Evolutionary conservation across 1,140 invertebrate species (phyloP).

Genomic region (Globodera rostochiensis): DNA sequence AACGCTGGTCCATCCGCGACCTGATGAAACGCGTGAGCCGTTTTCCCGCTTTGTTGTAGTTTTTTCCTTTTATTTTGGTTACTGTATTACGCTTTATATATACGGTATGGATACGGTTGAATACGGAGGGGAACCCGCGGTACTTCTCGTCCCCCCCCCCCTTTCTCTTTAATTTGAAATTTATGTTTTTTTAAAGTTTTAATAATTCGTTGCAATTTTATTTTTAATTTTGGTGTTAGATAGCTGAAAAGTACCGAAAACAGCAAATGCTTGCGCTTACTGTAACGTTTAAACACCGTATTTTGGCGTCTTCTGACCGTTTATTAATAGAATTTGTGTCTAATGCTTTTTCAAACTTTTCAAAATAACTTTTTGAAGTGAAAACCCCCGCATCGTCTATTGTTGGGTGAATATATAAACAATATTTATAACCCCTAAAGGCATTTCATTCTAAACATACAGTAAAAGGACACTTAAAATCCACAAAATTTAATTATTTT

Average conservation of each 20-base stretch:
- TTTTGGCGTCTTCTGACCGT: neutral
- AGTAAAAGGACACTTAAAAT: no score
- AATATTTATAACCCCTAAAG: no score
- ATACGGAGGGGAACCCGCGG: neutral
- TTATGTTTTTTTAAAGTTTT: neutral
- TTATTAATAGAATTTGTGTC: neutral
- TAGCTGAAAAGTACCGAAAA: no score
- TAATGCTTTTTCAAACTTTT: neutral
- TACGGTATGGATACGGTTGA: constrained; percentile 2
- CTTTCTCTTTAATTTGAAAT: neutral
- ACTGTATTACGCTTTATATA: neutral
- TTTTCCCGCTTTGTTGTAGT: neutral
- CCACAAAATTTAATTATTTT: no score
- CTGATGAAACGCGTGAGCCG: neutral
- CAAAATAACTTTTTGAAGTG: constrained; percentile 1
- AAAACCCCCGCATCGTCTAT: neutral
- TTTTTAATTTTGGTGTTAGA: no score
- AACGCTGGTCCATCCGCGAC: neutral
- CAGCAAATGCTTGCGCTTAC: neutral
- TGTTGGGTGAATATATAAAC: neutral
- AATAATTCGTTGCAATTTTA: no score
- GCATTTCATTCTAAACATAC: no score
- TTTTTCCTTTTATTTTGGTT: neutral
- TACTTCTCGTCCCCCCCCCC: neutral
- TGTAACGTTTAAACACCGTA: neutral